phyloP scores from a whole-genome alignment of 2,113 vertebrate genomes.

The Embiotoca jacksoni region DNA sequence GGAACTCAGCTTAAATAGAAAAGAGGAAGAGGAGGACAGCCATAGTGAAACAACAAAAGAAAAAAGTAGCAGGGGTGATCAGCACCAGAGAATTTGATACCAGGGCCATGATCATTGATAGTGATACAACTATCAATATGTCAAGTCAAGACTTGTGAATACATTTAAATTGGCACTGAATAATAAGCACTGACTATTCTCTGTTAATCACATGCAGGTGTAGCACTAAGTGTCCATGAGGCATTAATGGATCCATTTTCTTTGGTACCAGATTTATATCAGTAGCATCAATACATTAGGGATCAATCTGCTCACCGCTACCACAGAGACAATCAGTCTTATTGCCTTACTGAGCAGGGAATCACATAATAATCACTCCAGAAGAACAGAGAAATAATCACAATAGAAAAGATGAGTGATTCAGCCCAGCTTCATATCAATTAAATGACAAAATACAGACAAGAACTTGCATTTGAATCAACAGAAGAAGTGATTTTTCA shows the following conservation, averaged over 20 bases:
- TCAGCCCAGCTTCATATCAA: neutral
- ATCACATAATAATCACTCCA: slow-evolving; percentile 1
- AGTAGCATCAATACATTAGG: neutral
- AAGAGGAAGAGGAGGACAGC: neutral
- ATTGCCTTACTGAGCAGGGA: neutral
- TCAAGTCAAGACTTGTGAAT: neutral
- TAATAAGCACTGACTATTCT: neutral
- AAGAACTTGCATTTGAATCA: neutral
- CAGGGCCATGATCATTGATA: too few species aligned
- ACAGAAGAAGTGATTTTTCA: neutral
- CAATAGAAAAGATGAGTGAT: neutral
- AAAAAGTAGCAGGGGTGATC: neutral
- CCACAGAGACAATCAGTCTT: neutral
- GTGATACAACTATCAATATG: too few species aligned
- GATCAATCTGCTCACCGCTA: neutral
- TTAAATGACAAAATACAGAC: neutral
- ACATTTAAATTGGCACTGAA: neutral
- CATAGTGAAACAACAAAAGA: neutral
- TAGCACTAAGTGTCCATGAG: too few species aligned
- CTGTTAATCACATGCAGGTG: neutral
- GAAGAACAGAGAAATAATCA: neutral
- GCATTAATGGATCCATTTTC: too few species aligned
- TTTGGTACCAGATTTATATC: too few species aligned
- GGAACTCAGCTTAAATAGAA: neutral
- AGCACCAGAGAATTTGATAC: neutral